Base-by-base conservation (phyloP, 1,140 invertebrate species). In the Drosophila watanabei region DNA sequence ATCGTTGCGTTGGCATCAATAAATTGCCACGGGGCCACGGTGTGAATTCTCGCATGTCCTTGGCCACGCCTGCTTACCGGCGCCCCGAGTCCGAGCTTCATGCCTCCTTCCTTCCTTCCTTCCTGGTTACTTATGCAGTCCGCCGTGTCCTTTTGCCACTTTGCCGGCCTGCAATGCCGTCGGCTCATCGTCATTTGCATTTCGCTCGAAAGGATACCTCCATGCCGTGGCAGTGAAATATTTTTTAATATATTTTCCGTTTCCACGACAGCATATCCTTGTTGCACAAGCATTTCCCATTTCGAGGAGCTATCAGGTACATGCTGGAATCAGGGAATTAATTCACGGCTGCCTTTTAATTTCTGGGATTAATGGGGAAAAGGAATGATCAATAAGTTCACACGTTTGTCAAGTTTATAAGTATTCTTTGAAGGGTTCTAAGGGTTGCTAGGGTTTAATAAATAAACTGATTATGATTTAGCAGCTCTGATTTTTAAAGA, bases 141-240 rank as follows among this genome's bases (percentile, higher is more conserved):
- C 70, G 54, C 28, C 41, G 37, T 73, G 64, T 39, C 57, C 64
- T 35, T 70, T 46, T 43, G 48, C 45, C 70, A 72, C 54, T 72
- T 39, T 71, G 49, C 70, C 54, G 68, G 46, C 43, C 16, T n/a
- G 70, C 68, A 60, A 73, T 14, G 68, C 68, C 70, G 60, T 51
- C 28, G 70, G 70, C 70, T 51, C 56, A 20, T 48, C 54, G 45
- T 51, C 68, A 75, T 75, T 75, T 75, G 69, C 71, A 73, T 73
- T 73, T 73, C 43, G 18, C 10, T 32, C 49, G 28, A 46, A 71
- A 43, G 35, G 68, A 30, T 46, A 11, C 48, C 11, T 32, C 5
- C 20, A n/a, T 54, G 35, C 46, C 37, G 8, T 14, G 35, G 24
- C 30, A 16, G 24, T 73, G 69, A 14, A 75, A 73, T 75, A 75